These are phyloP conservation scores for Uromys caudimaculatus DNA, from an alignment of 2,797 vertebrate species.

Conservation along the genomic window DNA sequence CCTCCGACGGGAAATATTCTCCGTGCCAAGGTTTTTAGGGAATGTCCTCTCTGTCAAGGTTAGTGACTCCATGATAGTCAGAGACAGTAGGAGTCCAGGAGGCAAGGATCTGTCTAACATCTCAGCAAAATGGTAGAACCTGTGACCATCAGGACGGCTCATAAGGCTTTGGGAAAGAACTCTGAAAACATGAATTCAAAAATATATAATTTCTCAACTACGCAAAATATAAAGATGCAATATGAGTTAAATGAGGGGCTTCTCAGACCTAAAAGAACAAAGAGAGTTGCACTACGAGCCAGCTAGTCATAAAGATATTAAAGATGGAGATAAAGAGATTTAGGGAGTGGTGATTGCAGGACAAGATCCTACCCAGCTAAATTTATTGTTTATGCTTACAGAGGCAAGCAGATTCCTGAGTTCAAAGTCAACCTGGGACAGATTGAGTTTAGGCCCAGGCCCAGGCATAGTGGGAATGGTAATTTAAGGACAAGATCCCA, in stretches of 20 bases:
- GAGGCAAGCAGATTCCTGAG: too few relatives aligned
- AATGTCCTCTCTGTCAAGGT: too few relatives aligned
- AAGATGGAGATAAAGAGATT: too few relatives aligned
- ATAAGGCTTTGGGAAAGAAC: background rate
- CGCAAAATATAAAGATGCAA: background rate
- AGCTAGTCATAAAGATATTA: too few relatives aligned
- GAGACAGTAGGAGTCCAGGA: background rate
- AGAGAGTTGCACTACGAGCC: too few relatives aligned
- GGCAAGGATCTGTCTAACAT: background rate
- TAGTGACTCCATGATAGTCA: background rate
- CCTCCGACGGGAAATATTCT: too few relatives aligned
- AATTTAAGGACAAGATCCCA: background rate
- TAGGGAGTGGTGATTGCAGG: too few relatives aligned
- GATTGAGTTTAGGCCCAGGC: background rate
- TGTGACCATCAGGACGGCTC: background rate
- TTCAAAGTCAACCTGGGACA: background rate
- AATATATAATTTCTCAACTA: background rate
- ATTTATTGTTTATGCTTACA: too few relatives aligned
- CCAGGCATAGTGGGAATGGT: background rate
- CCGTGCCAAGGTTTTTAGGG: too few relatives aligned
- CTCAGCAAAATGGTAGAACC: background rate
- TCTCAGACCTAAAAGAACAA: too few relatives aligned
- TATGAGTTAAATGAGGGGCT: background rate
- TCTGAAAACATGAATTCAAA: background rate
- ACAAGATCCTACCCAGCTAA: too few relatives aligned